Base-by-base conservation (phyloP, 2,797 vertebrate genomes). In the Dendrocincla tyrannina region DNA sequence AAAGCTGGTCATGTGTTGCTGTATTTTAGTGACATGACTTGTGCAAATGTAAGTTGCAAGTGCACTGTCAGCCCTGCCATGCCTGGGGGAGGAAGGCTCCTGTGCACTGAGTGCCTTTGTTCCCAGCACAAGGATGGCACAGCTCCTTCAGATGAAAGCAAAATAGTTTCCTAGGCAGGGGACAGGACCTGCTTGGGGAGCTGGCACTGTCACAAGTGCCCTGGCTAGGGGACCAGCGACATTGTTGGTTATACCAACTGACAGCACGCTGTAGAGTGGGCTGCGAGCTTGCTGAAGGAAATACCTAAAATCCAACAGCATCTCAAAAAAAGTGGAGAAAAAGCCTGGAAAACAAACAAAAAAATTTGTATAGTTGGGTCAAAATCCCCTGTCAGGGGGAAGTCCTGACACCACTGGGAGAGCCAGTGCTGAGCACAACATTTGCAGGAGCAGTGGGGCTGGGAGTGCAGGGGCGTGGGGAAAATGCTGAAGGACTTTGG, bases 361-460 rank as follows among this genome's bases (percentile, higher is more conserved):
- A 24, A 37, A 47, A 15, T 6, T 11, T 25, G 9, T 59, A 25
- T 15, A 33, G 5, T 3, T 72, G 27, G 8, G 7, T 47, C 10
- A 22, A 17, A 24, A 56, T 60, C 7, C 22, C 24, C 24, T 27
- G 52, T 20, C 49, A 85, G 12, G 20, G 52, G 7, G 28, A 72
- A 25, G 16, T 50, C 18, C 10, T 32, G 7, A 6, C 30, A 8
- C 22, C 0, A 0, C 46, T 50, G 67, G 39, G 62, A 75, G 30
- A 74, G 27, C 13, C 23, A 13, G 17, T 12, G 35, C 62, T 44
- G 49, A 33, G 39, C 2, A 0, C 27, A 17, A 55, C 0, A 7
- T 62, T 49, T 39, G 53, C 23, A 25, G 72, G 44, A 62, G 39
- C 12, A 3, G 17, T 2, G 7, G 28, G 24, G 3, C 23, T 56